Percentiles rank a stretch among this genome's conserved stretches.
Evolutionary conservation across 2,797 vertebrate genomes (phyloP).

Genomic region (Pipistrellus pygmaeus): DNA sequence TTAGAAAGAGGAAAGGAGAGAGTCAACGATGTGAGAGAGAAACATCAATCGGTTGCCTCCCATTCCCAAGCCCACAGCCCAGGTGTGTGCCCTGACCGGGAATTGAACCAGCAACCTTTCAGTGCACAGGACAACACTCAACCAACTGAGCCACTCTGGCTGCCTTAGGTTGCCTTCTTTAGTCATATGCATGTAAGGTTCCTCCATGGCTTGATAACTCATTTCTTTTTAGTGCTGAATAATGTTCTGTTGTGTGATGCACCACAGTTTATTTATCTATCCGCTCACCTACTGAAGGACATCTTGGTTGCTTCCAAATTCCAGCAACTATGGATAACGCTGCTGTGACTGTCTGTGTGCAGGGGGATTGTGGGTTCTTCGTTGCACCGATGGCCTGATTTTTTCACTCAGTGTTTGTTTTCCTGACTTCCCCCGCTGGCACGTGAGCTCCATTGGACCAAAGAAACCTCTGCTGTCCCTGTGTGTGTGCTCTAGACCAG

Average conservation of each 20-base stretch:
- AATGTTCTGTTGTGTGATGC: background rate
- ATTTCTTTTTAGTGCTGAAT: background rate
- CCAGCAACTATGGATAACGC: accelerated
- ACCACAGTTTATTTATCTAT: no score
- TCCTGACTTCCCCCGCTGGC: background rate
- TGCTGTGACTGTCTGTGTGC: accelerated
- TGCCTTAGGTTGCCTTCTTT: background rate
- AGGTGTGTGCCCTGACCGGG: background rate
- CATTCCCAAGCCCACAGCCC: background rate
- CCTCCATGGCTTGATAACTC: background rate
- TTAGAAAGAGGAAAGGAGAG: background rate
- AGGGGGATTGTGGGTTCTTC: background rate
- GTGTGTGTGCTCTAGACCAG: background rate
- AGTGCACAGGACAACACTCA: background rate
- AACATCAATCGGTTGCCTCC: background rate
- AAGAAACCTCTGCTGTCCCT: background rate
- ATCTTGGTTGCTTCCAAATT: background rate
- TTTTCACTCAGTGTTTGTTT: background rate
- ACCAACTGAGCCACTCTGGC: background rate
- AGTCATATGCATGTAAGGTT: background rate
- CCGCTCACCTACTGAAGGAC: background rate
- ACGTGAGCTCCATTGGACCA: background rate
- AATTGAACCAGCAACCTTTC: background rate
- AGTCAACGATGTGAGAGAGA: background rate
- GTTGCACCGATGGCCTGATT: background rate